A percentile compares a stretch with the other conserved stretches of the same genome.
Evolutionary conservation across 2,888 invertebrate species (phyloP).

Genomic region (Noctua fimbriata): DNA sequence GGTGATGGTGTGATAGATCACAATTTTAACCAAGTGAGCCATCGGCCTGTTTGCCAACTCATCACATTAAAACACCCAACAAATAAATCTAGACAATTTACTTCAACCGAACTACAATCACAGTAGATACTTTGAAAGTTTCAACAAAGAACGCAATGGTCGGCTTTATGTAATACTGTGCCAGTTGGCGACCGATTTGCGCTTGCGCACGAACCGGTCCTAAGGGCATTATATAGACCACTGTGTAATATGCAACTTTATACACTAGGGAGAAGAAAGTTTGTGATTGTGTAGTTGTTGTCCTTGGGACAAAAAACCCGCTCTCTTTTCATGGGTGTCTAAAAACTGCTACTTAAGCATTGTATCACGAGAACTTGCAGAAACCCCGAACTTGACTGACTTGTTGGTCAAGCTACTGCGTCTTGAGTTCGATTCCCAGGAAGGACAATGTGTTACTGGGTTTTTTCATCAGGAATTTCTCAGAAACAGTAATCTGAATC

Average conservation of each 20-base stretch:
- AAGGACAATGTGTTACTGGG: background rate
- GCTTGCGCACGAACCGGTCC: constrained; percentile 66
- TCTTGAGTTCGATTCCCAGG: background rate
- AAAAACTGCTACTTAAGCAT: background rate
- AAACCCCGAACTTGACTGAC: background rate
- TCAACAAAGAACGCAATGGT: constrained; percentile 52
- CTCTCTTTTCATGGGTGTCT: background rate
- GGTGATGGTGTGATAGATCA: too few species aligned
- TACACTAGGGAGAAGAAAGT: constrained; percentile 51
- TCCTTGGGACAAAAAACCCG: constrained; percentile 18
- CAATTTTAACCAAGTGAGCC: too few species aligned
- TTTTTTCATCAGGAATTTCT: background rate
- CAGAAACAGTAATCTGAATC: background rate
- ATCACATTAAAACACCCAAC: background rate
- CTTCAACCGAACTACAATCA: constrained; percentile 8
- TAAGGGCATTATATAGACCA: constrained; percentile 76
- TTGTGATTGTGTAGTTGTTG: constrained; percentile 6
- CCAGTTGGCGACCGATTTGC: constrained; percentile 52
- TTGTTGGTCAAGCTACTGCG: background rate
- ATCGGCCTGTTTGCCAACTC: background rate
- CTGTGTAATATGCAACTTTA: constrained; percentile 23
- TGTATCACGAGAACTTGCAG: background rate
- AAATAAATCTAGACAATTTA: background rate
- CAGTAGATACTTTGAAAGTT: constrained; percentile 47
- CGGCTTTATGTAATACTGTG: constrained; percentile 56